Conservation (phyloP, 2,113 vertebrate species). For the Hypocryptadius cinnamomeus region DNA sequence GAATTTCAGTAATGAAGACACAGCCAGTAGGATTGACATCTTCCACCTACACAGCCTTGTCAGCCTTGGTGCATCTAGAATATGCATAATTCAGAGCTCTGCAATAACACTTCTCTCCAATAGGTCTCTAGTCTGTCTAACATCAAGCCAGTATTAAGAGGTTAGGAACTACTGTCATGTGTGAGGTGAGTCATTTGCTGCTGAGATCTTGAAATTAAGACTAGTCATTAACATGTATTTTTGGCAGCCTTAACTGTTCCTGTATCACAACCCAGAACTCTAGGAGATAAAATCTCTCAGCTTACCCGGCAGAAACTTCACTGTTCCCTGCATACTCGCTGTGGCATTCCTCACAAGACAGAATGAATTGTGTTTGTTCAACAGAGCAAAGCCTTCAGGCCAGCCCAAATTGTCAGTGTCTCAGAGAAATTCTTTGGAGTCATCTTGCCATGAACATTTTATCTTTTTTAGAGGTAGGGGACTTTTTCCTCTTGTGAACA, state of each 20-base stretch:
- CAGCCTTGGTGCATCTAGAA: neutral
- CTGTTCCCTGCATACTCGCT: neutral
- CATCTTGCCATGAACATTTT: neutral
- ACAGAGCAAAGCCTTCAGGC: neutral
- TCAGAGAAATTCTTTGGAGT: neutral
- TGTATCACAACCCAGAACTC: neutral
- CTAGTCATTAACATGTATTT: neutral
- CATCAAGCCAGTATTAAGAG: neutral
- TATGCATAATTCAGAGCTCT: neutral
- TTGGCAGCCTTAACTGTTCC: neutral
- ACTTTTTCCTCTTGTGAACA: neutral
- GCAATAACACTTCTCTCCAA: neutral
- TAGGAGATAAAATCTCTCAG: neutral
- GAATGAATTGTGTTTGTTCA: neutral
- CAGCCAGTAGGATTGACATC: neutral
- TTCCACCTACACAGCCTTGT: neutral
- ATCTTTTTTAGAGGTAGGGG: neutral
- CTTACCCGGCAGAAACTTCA: neutral
- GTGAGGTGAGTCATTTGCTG: neutral
- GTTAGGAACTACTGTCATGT: neutral
- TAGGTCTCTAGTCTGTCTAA: neutral
- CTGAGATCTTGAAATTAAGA: neutral
- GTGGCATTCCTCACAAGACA: neutral
- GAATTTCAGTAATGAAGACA: neutral
- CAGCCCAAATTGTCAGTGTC: neutral